phyloP scores from a whole-genome alignment of 2,113 vertebrate genomes.

The Antechinus stuartii region DNA sequence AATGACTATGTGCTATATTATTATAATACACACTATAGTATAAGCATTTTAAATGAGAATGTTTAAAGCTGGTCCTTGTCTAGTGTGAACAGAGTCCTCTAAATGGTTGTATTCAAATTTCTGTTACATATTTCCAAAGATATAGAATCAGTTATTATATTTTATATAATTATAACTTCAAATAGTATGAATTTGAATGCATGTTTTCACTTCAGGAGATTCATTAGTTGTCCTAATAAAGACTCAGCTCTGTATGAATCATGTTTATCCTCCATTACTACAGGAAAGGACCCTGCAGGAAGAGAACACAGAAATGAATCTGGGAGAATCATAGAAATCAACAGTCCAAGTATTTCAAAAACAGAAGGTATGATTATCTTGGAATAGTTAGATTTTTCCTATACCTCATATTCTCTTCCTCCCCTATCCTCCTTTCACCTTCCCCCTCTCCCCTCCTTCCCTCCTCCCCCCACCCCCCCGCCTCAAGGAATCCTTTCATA shows the following conservation, averaged over 20 bases:
- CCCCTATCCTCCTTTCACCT: not conserved
- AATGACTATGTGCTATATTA: slow-evolving; percentile 32
- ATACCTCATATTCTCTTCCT: not conserved
- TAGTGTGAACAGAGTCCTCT: not conserved
- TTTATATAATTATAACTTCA: not conserved
- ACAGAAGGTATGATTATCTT: slow-evolving; percentile 55
- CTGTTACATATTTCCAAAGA: not conserved
- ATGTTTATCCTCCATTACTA: slow-evolving; percentile 30
- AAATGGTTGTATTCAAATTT: not conserved
- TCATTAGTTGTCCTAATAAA: not conserved
- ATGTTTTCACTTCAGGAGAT: not conserved
- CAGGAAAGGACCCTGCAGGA: slow-evolving; percentile 52
- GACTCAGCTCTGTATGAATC: not conserved
- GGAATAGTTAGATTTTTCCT: not conserved
- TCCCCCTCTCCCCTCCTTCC: not conserved
- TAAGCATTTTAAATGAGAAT: slow-evolving; percentile 43
- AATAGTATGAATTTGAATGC: not conserved
- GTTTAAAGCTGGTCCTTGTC: not conserved
- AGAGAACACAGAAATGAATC: slow-evolving; percentile 67
- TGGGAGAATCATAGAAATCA: slow-evolving; percentile 65
- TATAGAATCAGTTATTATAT: not conserved
- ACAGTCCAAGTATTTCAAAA: slow-evolving; percentile 51
- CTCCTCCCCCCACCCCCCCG: not conserved
- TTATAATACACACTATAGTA: not conserved
- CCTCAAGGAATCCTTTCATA: not conserved